Conservation (phyloP, 1,140 invertebrate species). For the Charaxes varanes region DNA sequence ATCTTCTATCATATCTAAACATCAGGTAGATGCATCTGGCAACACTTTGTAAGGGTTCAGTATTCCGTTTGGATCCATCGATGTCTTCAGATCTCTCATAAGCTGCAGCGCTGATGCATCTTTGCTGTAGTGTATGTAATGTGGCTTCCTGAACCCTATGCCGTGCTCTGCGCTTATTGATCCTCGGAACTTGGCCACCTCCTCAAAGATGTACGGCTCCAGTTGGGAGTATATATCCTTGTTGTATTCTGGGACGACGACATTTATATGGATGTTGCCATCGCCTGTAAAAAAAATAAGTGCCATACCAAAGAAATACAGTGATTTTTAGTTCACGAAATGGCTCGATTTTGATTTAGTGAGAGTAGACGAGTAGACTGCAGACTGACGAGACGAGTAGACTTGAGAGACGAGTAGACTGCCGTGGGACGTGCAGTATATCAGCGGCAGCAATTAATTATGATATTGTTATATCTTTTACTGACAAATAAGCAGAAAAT, state of each 20-base stretch:
- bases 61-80: slow-evolving; percentile 95
- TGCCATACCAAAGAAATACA: too few species aligned
- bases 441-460: too few species aligned
- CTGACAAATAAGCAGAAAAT: too few species aligned
- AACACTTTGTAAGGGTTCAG: slow-evolving; percentile 97
- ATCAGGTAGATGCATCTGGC: slow-evolving; percentile 50
- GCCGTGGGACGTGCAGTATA: too few species aligned
- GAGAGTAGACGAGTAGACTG: too few species aligned
- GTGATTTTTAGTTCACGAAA: too few species aligned
- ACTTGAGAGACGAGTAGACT: too few species aligned
- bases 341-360: too few species aligned
- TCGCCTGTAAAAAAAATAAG: slow-evolving; percentile 79
- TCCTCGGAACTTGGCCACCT: slow-evolving; percentile 84
- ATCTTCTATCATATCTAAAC: too few species aligned
- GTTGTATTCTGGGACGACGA: slow-evolving; percentile 82
- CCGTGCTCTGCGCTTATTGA: slow-evolving; percentile 98
- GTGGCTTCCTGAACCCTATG: slow-evolving; percentile 91
- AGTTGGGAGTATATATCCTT: slow-evolving; percentile 81
- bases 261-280: slow-evolving; percentile 94
- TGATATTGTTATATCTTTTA: too few species aligned
- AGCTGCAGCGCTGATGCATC: slow-evolving; percentile 81
- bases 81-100: slow-evolving; percentile 89
- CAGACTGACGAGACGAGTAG: too few species aligned
- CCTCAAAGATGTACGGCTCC: slow-evolving; percentile 95
- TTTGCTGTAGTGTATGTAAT: slow-evolving; percentile 92